These are phyloP conservation scores for Holacanthus passer DNA, from an alignment of 2,113 vertebrate species.

Conservation along the genomic window DNA sequence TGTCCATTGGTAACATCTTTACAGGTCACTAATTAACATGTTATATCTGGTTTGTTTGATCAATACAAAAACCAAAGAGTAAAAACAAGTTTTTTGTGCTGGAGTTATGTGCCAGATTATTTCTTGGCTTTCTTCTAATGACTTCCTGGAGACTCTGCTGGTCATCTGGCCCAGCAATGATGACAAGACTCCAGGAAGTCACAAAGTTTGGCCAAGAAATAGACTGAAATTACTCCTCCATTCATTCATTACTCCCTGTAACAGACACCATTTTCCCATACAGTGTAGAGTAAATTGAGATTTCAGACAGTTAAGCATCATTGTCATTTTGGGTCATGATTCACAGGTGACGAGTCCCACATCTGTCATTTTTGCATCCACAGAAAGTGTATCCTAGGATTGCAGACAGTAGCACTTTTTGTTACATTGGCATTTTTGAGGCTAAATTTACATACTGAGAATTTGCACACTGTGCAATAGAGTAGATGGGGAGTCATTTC, in stretches of 20 bases:
- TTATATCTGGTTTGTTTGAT: no score
- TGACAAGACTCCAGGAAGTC: no score
- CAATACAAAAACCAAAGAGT: no score
- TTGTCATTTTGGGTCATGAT: background rate
- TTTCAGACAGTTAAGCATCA: background rate
- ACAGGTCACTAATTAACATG: no score
- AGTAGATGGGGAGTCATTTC: background rate
- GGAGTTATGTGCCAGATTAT: no score
- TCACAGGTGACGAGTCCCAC: no score
- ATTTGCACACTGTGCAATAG: background rate
- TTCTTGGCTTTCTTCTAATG: background rate
- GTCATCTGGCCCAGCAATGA: no score
- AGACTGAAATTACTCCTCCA: background rate
- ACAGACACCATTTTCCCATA: no score
- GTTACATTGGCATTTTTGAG: background rate
- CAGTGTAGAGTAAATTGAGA: background rate
- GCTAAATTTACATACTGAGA: background rate
- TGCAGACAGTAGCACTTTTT: background rate
- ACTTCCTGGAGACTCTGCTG: no score
- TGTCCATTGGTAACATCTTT: no score
- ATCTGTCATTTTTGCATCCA: background rate
- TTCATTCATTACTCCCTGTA: background rate
- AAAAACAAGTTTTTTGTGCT: no score
- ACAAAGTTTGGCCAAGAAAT: background rate
- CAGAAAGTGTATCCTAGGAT: background rate